Base-by-base conservation (phyloP, 2,888 invertebrate genomes). In the Heteromyza rotundicornis region DNA sequence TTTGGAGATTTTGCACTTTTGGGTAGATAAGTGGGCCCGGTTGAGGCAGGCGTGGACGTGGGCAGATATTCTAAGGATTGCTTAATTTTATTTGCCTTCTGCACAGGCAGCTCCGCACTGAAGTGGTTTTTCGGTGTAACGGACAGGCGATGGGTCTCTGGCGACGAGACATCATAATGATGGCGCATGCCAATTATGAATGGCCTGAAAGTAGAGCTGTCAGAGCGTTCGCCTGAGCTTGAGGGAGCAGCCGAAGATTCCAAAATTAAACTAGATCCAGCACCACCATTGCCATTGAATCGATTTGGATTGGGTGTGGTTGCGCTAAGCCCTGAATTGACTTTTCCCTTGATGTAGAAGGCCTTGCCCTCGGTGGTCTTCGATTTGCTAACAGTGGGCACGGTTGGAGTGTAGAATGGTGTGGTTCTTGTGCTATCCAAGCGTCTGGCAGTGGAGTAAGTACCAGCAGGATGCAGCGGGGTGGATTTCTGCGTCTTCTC, bases 361-460 rank as follows among this genome's bases (percentile, higher is more conserved):
- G 67, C 66, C 57, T 75, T 80, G 0, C 76, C 73, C 17, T 81
- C 80, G 1, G 76, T 77, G 32, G 68, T 65, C 56, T 77, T 80
- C 2, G 71, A 64, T 54, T 76, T 79, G 3, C 64, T 44, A 1
- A 83, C 65, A 1, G 79, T 74, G 10, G 83, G 83, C 24, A 84
- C 77, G 0, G 83, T 84, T 20, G 83, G 83, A 2, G 83, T 84
- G 57, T 84, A 84, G 66, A 76, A 84, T 1, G 83, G 82, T 0
- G 83, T 82, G 2, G 81, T 75, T 19, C 79, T 74, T 19, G 80
- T 80, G 1, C 77, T 71, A 22, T 82, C 83, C 10, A 81, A 55
- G 7, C 77, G 75, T 17, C 82, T 70, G 1, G 78, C 81, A 0
- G 83, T 83, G 2, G 81, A 75, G 20, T 82, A 79, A 3, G 78